Conservation (phyloP, 2,113 vertebrate species). For the Pimephales promelas region DNA sequence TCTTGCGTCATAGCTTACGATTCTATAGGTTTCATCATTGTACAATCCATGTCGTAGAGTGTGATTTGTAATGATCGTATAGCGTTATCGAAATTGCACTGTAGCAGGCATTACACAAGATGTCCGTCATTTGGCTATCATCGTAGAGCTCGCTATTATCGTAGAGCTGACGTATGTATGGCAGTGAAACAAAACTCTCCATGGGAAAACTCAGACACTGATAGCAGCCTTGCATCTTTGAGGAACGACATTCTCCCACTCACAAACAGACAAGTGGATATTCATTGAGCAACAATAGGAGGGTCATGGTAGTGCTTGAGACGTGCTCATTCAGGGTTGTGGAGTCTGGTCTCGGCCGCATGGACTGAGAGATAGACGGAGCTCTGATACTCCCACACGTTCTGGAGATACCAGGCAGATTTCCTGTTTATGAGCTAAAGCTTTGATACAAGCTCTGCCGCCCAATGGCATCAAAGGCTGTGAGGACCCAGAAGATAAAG, state of each 20-base stretch:
- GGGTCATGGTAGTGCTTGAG: neutral
- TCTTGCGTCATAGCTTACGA: no score
- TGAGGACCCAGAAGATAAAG: constrained; percentile 17
- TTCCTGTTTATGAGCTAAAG: constrained; percentile 54
- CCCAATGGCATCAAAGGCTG: constrained; percentile 56
- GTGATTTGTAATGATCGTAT: no score
- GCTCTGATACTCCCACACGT: constrained; percentile 55
- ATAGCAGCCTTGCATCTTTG: constrained; percentile 15
- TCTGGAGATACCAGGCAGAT: constrained; percentile 60
- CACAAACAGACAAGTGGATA: neutral
- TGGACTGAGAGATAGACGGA: constrained; percentile 46
- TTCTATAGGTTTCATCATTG: no score
- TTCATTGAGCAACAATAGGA: constrained; percentile 12
- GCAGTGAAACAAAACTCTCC: neutral
- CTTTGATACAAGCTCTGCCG: constrained; percentile 55
- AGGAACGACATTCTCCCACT: neutral
- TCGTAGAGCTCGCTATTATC: no score
- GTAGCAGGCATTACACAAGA: neutral
- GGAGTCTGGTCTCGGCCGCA: neutral
- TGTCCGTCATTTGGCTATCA: neutral
- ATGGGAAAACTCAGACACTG: constrained; percentile 18
- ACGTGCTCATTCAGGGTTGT: neutral
- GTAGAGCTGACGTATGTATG: constrained; percentile 3
- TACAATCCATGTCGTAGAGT: no score
- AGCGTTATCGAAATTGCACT: no score